These are phyloP conservation scores for Syngnathus scovelli DNA, from an alignment of 2,113 vertebrate genomes.

Conservation along the genomic window DNA sequence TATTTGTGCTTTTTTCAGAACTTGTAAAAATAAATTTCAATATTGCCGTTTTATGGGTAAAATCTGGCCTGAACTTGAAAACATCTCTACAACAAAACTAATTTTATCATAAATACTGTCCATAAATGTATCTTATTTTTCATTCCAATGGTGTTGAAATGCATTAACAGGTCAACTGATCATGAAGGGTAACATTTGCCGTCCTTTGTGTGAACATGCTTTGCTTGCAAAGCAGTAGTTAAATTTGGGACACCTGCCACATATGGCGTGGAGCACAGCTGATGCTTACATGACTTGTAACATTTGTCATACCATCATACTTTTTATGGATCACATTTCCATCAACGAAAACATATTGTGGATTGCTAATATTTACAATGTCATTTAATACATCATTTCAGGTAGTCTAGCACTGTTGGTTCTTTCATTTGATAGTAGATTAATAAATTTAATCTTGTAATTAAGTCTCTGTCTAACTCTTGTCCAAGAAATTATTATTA, in stretches of 20 bases:
- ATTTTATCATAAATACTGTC: not conserved
- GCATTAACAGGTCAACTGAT: not conserved
- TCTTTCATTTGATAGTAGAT: not conserved
- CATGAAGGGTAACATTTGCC: not conserved
- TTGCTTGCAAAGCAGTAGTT: slow-evolving; percentile 38
- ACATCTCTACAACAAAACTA: not conserved
- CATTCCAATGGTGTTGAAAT: not conserved
- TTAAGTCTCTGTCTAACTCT: not conserved
- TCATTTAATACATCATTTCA: not conserved
- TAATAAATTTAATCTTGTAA: not conserved
- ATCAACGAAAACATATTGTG: slow-evolving; percentile 13
- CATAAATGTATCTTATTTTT: not conserved
- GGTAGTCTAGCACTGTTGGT: not conserved
- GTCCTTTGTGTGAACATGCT: slow-evolving; percentile 11
- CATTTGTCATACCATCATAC: slow-evolving; percentile 13
- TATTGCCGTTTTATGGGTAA: not conserved
- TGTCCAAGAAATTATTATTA: not conserved
- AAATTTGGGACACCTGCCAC: slow-evolving; percentile 33
- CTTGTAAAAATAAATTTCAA: not conserved
- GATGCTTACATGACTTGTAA: slow-evolving; percentile 12
- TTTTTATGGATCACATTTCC: slow-evolving; percentile 30
- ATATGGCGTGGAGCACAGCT: slow-evolving; percentile 36
- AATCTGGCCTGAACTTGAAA: not conserved
- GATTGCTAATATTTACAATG: not conserved
- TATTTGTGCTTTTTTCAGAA: not conserved